phyloP scores from a whole-genome alignment of 2,113 vertebrate species.

The Atherinomorus stipes region DNA sequence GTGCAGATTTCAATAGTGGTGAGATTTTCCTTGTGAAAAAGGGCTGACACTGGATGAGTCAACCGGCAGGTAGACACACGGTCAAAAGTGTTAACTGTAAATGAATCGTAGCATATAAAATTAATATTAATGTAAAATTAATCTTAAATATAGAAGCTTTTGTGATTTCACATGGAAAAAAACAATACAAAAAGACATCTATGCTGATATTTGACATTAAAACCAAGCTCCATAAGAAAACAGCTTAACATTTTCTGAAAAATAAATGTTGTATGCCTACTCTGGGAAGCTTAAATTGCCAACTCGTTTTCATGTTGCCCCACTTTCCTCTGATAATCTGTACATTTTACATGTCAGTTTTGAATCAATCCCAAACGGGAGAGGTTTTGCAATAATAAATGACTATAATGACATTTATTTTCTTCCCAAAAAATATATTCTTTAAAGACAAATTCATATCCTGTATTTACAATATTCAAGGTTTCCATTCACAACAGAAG shows the following conservation, averaged over 20 bases:
- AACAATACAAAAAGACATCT: too few species aligned
- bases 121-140: constrained; percentile 4
- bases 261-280: not conserved
- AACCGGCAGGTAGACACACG: constrained; percentile 29
- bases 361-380: constrained; percentile 4
- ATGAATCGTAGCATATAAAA: too few species aligned
- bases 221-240: too few species aligned
- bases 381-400: constrained; percentile 66
- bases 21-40: constrained; percentile 38
- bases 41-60: constrained; percentile 42
- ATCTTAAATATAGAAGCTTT: not conserved
- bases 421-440: constrained; percentile 81
- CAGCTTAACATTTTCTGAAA: not conserved
- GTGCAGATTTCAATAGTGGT: constrained; percentile 54
- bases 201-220: too few species aligned
- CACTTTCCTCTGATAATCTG: not conserved
- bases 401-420: constrained; percentile 82
- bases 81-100: not conserved
- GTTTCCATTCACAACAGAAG: constrained; percentile 75
- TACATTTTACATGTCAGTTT: not conserved
- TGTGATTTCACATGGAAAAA: not conserved
- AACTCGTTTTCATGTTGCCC: not conserved
- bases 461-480: constrained; percentile 79
- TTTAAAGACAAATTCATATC: constrained; percentile 82
- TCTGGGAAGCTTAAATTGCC: not conserved